Percentiles rank a stretch among this genome's conserved stretches.
These are phyloP conservation scores for Polydrusus tereticollis DNA, from an alignment of 2,888 invertebrate genomes.

Conservation along the genomic window DNA sequence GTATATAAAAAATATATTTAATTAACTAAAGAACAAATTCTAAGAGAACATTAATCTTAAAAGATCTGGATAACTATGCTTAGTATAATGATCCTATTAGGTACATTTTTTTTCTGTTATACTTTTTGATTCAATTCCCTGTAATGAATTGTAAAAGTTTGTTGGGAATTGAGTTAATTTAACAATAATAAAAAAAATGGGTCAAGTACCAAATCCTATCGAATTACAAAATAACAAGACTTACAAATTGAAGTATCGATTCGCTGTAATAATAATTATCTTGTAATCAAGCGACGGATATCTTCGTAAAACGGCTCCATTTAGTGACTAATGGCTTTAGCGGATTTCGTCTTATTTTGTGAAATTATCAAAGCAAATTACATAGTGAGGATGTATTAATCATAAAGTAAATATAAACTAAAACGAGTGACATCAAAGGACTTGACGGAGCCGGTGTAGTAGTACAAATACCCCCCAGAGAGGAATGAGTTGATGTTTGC, in stretches of 20 bases:
- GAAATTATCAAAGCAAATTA: conserved; percentile 6
- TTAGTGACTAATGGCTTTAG: neutral
- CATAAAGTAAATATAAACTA: conserved; percentile 7
- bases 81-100: no score
- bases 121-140: no score
- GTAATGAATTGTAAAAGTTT: no score
- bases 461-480: conserved; percentile 9
- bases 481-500: conserved; percentile 8
- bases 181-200: neutral
- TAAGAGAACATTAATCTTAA: no score
- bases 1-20: no score
- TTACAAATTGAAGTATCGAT: neutral
- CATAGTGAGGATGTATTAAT: neutral
- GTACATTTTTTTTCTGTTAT: no score
- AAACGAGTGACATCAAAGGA: conserved; percentile 5
- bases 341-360: neutral
- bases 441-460: neutral
- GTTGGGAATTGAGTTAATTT: no score
- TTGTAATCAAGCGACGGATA: neutral
- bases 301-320: neutral
- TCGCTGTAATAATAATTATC: neutral
- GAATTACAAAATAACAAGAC: neutral
- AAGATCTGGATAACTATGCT: no score
- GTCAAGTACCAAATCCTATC: neutral
- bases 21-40: no score